Percentiles rank a stretch among this genome's conserved stretches.
phyloP scores from a whole-genome alignment of 2,888 invertebrate species.

The Diploptera punctata region DNA sequence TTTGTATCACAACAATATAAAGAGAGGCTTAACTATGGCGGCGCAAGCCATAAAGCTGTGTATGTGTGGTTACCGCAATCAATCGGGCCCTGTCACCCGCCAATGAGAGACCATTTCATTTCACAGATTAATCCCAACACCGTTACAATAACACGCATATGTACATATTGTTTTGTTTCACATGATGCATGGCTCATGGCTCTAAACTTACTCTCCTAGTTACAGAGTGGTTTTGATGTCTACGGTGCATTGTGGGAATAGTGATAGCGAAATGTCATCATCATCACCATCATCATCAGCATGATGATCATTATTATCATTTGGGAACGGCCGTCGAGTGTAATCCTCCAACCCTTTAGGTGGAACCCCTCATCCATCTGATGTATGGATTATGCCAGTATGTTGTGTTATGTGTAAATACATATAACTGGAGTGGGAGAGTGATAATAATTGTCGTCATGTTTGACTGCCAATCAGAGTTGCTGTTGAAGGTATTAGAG shows the following conservation, averaged over 20 bases:
- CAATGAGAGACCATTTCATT: conserved; percentile 43
- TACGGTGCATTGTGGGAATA: conserved; percentile 42
- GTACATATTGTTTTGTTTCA: conserved; percentile 38
- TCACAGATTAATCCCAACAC: conserved; percentile 43
- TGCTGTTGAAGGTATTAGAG: conserved; percentile 35
- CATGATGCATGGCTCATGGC: conserved; percentile 36
- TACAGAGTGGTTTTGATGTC: conserved; percentile 39
- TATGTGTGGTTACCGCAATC: conserved; percentile 39
- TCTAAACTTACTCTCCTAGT: conserved; percentile 12
- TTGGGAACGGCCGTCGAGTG: conserved; percentile 40
- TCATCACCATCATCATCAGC: conserved; percentile 40
- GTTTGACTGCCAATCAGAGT: conserved; percentile 43
- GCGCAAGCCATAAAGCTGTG: conserved; percentile 32
- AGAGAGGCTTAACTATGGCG: conserved; percentile 27
- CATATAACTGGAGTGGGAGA: too few species aligned
- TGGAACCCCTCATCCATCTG: conserved; percentile 31
- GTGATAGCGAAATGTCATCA: conserved; percentile 44
- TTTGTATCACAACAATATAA: too few species aligned
- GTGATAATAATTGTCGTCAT: conserved; percentile 43
- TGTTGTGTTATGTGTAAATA: conserved; percentile 40
- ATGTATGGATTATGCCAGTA: conserved; percentile 40
- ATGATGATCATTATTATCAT: conserved; percentile 39
- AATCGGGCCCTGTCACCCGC: conserved; percentile 39
- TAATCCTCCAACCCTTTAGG: conserved; percentile 33
- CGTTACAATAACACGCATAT: conserved; percentile 41